Evolutionary conservation across 2,888 invertebrate species (phyloP).

Genomic region (Celastrina argiolus): DNA sequence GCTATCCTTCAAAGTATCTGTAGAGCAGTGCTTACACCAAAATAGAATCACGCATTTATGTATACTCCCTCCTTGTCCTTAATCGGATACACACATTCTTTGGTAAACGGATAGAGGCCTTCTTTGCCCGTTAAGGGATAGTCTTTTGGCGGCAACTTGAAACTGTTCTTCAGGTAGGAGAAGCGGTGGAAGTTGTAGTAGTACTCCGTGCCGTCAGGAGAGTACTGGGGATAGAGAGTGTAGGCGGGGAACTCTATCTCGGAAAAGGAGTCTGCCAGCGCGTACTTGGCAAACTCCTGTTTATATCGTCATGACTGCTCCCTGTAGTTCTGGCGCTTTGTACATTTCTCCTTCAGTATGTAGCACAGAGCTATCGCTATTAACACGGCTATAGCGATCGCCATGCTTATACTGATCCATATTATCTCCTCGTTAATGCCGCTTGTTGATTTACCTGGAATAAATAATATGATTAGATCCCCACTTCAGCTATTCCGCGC

Average conservation of each 20-base stretch:
- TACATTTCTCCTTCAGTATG: conserved; percentile 88
- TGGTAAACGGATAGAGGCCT: conserved; percentile 53
- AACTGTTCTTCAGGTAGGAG: conserved; percentile 62
- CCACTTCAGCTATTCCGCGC: background rate
- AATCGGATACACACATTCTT: conserved; percentile 58
- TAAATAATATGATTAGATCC: conserved; percentile 19
- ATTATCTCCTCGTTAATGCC: conserved; percentile 93
- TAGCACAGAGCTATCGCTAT: conserved; percentile 91
- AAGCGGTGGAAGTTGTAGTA: conserved; percentile 72
- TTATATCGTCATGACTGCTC: conserved; percentile 83
- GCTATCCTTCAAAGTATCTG: background rate
- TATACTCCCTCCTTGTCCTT: conserved; percentile 61
- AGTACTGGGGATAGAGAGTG: conserved; percentile 67
- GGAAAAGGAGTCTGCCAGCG: conserved; percentile 63
- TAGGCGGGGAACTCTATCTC: conserved; percentile 61
- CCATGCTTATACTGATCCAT: conserved; percentile 93
- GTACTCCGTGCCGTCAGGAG: conserved; percentile 69
- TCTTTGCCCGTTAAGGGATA: conserved; percentile 41
- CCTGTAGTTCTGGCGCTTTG: conserved; percentile 84
- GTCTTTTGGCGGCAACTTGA: conserved; percentile 66
- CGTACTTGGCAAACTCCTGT: conserved; percentile 70
- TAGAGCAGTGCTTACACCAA: background rate
- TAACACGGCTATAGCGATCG: conserved; percentile 86
- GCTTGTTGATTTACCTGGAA: conserved; percentile 87
- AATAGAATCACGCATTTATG: conserved; percentile 58